Conservation (phyloP, 2,888 invertebrate species). For the Amphiduros pacificus region DNA sequence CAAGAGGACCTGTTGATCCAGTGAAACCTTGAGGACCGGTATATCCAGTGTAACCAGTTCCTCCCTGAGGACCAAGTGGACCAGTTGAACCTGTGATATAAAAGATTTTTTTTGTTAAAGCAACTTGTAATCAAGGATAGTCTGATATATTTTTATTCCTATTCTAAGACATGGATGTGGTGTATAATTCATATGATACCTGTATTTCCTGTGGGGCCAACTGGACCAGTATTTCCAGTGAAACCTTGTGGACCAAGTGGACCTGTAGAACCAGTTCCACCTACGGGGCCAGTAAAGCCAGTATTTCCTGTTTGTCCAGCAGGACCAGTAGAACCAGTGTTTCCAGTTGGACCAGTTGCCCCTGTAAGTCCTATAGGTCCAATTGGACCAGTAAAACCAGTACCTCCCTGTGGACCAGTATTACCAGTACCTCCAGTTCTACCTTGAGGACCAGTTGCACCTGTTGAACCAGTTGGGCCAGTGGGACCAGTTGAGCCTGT, state of each 20-base stretch:
- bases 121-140: too few species aligned
- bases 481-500: constrained; percentile 13
- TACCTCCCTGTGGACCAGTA: constrained; percentile 10
- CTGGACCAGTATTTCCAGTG: constrained; percentile 15
- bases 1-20: constrained; percentile 14
- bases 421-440: constrained; percentile 7
- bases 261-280: constrained; percentile 9
- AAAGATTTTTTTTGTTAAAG: too few species aligned
- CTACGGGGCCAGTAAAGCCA: constrained; percentile 10
- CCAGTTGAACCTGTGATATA: constrained; percentile 21
- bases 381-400: constrained; percentile 8
- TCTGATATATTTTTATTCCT: too few species aligned
- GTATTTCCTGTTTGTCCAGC: not conserved
- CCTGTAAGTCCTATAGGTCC: constrained; percentile 18
- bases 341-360: constrained; percentile 14
- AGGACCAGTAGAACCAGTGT: constrained; percentile 6
- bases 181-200: too few species aligned
- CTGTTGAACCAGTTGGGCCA: constrained; percentile 5
- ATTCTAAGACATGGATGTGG: too few species aligned
- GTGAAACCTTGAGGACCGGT: constrained; percentile 9
- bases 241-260: constrained; percentile 6
- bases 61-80: constrained; percentile 3
- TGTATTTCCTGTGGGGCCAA: constrained; percentile 19
- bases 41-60: constrained; percentile 2
- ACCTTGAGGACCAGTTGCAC: constrained; percentile 14